Evolutionary conservation across 2,797 vertebrate genomes (phyloP), one percentile per base, ranked within the genome.

Genomic region (Gouania willdenowi): DNA sequence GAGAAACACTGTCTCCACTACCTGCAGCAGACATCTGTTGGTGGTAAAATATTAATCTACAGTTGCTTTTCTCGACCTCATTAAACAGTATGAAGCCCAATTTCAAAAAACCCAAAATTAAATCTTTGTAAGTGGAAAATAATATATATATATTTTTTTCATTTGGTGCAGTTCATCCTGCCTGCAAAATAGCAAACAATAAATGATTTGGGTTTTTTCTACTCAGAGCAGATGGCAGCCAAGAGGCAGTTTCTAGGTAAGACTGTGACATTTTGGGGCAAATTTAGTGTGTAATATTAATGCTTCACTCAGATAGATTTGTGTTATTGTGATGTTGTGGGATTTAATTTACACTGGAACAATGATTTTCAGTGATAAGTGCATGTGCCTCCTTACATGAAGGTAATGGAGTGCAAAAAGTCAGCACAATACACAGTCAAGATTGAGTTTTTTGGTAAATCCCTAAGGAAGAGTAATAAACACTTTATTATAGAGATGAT

Each of bases 341-440:
- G 19, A 20, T 5, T 10, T 14, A 27, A 25, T 3, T 21, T 50
- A 23, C 30, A 58, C 27, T 55, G 41, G 17, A n/a, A n/a, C n/a
- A n/a, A n/a, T n/a, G n/a, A n/a, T n/a, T 44, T 41, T 39, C 30
- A 28, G 22, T 37, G 32, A 17, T 35, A 25, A 18, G 33, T 10
- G n/a, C 34, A 42, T 35, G 28, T 37, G 51, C 14, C 1, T 14
- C n/a, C 62, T 11, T n/a, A 13, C 41, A 41, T 61, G 31, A 67
- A 56, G 29, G 38, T 37, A 18, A 15, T 27, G 26, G 34, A 68
- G 52, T 48, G 54, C 49, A 64, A 48, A 57, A 41, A 62, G 32
- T n/a, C 17, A 72, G 69, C 55, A 60, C 46, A 49, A 74, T 74
- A 62, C 65, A 48, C 18, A 27, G 3, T 41, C 31, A n/a, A n/a